phyloP scores from a whole-genome alignment of 2,888 invertebrate species.

The Himalopsyche tibetana region DNA sequence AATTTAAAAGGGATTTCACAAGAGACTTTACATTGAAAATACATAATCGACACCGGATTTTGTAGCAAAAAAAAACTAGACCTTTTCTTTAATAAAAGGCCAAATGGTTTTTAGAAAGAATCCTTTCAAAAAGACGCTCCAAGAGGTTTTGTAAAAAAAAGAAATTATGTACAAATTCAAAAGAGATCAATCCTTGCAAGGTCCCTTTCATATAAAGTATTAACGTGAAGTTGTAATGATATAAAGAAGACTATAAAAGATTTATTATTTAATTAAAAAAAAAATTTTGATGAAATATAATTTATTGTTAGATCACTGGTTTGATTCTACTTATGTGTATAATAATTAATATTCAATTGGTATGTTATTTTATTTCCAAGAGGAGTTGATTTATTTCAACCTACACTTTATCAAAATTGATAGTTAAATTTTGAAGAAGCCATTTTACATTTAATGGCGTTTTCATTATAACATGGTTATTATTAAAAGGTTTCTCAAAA shows the following conservation, averaged over 20 bases:
- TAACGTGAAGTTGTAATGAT: background rate
- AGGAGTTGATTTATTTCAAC: no score
- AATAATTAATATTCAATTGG: background rate
- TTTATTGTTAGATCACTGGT: no score
- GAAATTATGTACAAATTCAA: slow-evolving; percentile 1
- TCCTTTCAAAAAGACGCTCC: background rate
- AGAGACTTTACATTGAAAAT: background rate
- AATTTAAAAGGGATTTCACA: background rate
- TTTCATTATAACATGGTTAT: no score
- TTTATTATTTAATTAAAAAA: no score
- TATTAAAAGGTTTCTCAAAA: no score
- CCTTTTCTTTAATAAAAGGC: slow-evolving; percentile 22
- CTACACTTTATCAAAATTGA: no score
- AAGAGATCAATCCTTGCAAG: slow-evolving; percentile 5
- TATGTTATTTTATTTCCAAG: background rate
- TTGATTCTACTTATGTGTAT: background rate
- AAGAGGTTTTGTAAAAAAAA: slow-evolving; percentile 13
- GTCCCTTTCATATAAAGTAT: background rate
- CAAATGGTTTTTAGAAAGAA: background rate
- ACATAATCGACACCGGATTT: background rate
- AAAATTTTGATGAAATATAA: no score
- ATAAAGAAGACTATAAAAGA: no score
- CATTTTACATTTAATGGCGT: no score
- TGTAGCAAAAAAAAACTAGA: slow-evolving; percentile 16
- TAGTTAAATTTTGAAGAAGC: no score